These are phyloP conservation scores for Chaetorhynchus papuensis DNA, from an alignment of 2,113 vertebrate species.

Conservation along the genomic window DNA sequence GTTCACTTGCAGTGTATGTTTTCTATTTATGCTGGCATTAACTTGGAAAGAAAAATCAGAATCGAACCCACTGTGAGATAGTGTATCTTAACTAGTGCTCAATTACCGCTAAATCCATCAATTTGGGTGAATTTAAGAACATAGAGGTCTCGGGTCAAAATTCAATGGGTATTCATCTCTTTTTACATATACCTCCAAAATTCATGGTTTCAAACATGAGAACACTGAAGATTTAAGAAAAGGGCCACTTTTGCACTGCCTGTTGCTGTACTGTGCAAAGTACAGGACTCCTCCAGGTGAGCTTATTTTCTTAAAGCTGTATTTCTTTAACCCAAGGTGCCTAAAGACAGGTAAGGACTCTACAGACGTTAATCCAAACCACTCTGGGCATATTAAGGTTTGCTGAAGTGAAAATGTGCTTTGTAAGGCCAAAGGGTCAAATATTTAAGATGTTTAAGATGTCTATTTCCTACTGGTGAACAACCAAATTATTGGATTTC, in stretches of 20 bases:
- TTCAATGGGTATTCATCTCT: neutral
- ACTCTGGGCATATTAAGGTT: neutral
- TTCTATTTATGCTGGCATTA: neutral
- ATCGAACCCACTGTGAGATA: neutral
- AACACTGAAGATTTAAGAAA: neutral
- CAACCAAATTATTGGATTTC: neutral
- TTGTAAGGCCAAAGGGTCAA: neutral
- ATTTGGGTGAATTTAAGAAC: neutral
- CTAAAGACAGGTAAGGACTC: neutral
- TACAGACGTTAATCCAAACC: neutral
- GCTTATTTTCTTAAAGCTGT: neutral
- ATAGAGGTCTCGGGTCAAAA: neutral
- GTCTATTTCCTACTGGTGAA: neutral
- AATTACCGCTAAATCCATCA: neutral
- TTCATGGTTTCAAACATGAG: neutral
- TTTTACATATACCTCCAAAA: neutral
- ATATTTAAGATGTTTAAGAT: neutral
- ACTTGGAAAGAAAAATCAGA: neutral
- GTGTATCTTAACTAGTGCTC: neutral
- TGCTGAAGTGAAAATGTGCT: neutral
- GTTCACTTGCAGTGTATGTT: constrained; percentile 15
- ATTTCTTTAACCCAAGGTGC: neutral
- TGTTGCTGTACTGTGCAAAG: neutral
- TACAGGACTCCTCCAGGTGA: neutral
- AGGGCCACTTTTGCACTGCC: neutral